A percentile compares a stretch with the other conserved stretches of the same genome.
Evolutionary conservation across 2,888 invertebrate species (phyloP).

Genomic region (Ptychoptera albimana): DNA sequence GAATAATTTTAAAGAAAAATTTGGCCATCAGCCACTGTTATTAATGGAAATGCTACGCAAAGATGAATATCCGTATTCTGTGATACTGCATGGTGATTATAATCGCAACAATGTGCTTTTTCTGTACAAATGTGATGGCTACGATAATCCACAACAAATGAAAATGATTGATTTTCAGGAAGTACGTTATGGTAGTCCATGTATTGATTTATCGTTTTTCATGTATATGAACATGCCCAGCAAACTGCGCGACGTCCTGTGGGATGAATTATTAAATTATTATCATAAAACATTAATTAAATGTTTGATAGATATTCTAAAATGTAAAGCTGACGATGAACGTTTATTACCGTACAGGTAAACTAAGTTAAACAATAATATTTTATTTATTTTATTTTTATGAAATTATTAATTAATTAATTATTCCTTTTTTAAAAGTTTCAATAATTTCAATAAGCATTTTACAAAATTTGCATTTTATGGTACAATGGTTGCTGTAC

Average conservation of each 20-base stretch:
- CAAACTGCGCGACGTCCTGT: conserved; percentile 12
- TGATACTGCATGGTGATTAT: conserved; percentile 26
- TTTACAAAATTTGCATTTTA: conserved; percentile 25
- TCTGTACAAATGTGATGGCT: conserved; percentile 13
- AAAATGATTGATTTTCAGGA: conserved; percentile 29
- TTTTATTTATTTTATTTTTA: background rate
- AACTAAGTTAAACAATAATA: background rate
- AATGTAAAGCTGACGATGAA: conserved; percentile 12
- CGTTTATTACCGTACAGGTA: conserved; percentile 9
- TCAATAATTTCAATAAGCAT: conserved; percentile 20
- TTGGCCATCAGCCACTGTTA: conserved; percentile 17
- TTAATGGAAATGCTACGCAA: conserved; percentile 21
- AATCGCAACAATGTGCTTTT: conserved; percentile 30
- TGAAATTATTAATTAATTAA: background rate
- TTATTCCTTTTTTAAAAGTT: conserved; percentile 13
- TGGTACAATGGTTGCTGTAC: conserved; percentile 23
- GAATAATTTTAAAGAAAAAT: conserved; percentile 16
- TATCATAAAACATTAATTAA: conserved; percentile 20
- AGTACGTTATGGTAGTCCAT: conserved; percentile 22
- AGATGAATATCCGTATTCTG: conserved; percentile 18
- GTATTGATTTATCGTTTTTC: conserved; percentile 24
- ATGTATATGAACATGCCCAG: conserved; percentile 23
- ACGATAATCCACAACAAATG: conserved; percentile 14
- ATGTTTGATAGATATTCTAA: conserved; percentile 16
- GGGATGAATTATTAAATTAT: conserved; percentile 16